Evolutionary conservation across 2,888 invertebrate genomes (phyloP).

Genomic region (Hyles lineata): DNA sequence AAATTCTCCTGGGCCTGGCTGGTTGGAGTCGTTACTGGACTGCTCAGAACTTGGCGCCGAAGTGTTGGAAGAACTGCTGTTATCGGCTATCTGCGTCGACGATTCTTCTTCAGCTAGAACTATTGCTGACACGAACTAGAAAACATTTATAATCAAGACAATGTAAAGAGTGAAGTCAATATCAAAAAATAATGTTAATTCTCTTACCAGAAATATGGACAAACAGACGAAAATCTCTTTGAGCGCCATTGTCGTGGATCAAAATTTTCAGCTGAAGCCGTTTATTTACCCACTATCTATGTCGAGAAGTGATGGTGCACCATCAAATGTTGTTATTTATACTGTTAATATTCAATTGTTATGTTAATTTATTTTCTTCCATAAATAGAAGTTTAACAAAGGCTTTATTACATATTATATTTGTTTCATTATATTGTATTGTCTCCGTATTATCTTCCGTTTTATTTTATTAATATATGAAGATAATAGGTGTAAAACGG

Average conservation of each 20-base stretch:
- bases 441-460: background rate
- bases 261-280: background rate
- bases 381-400: background rate
- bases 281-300: background rate
- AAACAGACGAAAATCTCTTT: background rate
- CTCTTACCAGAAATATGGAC: conserved; percentile 1
- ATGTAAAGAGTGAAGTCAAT: background rate
- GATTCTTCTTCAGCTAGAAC: conserved; percentile 12
- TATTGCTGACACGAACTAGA: background rate
- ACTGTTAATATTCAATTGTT: conserved; percentile 32
- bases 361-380: conserved; percentile 36
- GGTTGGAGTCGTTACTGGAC: background rate
- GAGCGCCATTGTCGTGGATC: conserved; percentile 3
- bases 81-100: background rate
- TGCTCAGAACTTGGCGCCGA: background rate
- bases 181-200: background rate
- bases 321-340: conserved; percentile 36
- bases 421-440: background rate
- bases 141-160: background rate
- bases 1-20: background rate
- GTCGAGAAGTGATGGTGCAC: background rate
- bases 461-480: too few relatives aligned
- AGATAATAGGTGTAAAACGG: too few relatives aligned
- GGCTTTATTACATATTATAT: background rate
- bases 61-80: background rate